Evolutionary conservation across 2,888 invertebrate genomes (phyloP).

Genomic region (Neoaliturus tenellus): DNA sequence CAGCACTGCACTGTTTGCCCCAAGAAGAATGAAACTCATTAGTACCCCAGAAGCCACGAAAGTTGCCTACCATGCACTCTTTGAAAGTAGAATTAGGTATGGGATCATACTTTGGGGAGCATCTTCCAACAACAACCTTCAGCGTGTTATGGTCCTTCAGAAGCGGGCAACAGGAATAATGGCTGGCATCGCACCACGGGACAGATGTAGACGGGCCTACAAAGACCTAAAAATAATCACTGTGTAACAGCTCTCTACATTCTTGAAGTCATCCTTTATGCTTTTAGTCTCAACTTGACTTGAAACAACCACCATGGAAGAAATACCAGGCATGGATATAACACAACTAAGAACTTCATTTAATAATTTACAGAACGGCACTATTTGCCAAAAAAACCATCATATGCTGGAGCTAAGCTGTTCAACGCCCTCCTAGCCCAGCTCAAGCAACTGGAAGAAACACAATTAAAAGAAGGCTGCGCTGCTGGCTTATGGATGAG

Average conservation of each 20-base stretch:
- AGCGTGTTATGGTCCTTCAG: background rate
- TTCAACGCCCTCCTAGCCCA: too few species aligned
- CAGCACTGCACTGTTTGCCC: slow-evolving; percentile 12
- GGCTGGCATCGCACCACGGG: slow-evolving; percentile 17
- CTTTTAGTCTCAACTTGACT: too few species aligned
- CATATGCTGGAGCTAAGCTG: too few species aligned
- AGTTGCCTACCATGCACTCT: background rate
- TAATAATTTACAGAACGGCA: background rate
- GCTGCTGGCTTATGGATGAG: too few species aligned
- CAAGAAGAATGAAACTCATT: background rate
- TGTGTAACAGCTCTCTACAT: slow-evolving; percentile 1
- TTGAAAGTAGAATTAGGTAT: background rate
- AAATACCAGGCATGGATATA: too few species aligned
- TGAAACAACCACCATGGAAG: background rate
- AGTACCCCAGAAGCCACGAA: slow-evolving; percentile 11
- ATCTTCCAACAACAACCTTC: background rate
- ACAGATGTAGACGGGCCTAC: background rate
- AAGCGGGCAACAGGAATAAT: too few species aligned
- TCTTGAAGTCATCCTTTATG: slow-evolving; percentile 1
- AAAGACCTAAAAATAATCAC: slow-evolving; percentile 1
- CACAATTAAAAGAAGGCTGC: too few species aligned
- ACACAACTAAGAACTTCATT: background rate
- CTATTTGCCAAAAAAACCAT: slow-evolving; percentile 24
- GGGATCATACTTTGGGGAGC: slow-evolving; percentile 9
- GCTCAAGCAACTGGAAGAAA: too few species aligned